These are phyloP conservation scores for Alouatta palliata DNA, from an alignment of 2,113 vertebrate species.

Conservation along the genomic window DNA sequence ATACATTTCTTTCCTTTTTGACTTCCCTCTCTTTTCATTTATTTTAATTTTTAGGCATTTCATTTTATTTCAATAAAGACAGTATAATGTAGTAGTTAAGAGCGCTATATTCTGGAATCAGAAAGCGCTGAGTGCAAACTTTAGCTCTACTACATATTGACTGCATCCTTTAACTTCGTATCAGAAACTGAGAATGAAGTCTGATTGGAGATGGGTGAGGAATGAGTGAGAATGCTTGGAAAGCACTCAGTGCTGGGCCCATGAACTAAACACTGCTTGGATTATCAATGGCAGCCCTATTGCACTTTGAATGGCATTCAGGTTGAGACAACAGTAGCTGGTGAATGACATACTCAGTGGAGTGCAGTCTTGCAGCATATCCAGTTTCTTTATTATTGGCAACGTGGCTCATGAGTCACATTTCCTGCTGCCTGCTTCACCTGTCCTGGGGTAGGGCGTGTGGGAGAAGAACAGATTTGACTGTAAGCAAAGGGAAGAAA, in stretches of 20 bases:
- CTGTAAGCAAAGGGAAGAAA: background rate
- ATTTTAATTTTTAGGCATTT: no score
- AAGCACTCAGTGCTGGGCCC: no score
- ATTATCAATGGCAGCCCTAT: background rate
- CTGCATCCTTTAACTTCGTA: background rate
- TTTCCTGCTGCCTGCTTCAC: background rate
- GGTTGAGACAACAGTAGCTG: background rate
- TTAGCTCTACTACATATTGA: no score
- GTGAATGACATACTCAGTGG: background rate
- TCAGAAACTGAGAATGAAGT: background rate
- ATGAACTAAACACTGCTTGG: background rate
- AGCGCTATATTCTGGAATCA: no score
- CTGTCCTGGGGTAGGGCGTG: background rate
- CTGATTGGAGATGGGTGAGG: background rate
- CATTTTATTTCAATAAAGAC: no score
- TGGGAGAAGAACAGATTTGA: background rate
- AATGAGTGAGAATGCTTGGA: background rate
- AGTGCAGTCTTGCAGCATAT: background rate
- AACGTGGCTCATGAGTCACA: background rate
- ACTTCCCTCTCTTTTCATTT: no score
- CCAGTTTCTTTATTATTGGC: background rate
- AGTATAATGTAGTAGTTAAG: no score
- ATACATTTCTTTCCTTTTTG: no score
- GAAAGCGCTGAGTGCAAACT: no score
- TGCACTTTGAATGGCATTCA: background rate